Evolutionary conservation across 2,888 invertebrate species (phyloP).

Genomic region (Schizaphis graminum): DNA sequence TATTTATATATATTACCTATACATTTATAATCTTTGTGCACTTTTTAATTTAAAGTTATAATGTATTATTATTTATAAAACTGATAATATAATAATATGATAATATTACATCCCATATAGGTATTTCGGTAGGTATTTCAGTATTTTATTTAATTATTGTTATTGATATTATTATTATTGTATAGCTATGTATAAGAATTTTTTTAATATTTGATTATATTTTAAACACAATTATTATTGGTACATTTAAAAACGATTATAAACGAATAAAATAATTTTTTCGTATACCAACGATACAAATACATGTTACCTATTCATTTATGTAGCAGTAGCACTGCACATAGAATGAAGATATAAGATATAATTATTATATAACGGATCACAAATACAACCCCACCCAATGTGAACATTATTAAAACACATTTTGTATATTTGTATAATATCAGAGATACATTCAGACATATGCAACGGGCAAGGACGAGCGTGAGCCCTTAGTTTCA

Average conservation of each 20-base stretch:
- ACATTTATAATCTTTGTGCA: neutral
- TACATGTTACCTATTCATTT: neutral
- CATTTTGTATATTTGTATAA: constrained; percentile 37
- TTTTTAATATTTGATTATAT: neutral
- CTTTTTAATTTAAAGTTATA: neutral
- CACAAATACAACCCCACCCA: neutral
- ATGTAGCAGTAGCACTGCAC: too few species aligned
- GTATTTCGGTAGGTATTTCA: neutral
- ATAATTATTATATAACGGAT: constrained; percentile 13
- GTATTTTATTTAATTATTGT: neutral
- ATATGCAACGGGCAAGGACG: constrained; percentile 39
- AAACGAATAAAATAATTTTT: neutral
- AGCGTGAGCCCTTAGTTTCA: constrained; percentile 61
- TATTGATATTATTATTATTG: neutral
- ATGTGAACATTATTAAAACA: constrained; percentile 42
- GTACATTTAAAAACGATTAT: neutral
- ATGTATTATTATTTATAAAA: neutral
- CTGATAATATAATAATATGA: neutral
- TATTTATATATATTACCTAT: neutral
- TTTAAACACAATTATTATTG: neutral
- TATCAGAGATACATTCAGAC: constrained; percentile 46
- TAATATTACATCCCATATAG: neutral
- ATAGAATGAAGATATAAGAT: neutral
- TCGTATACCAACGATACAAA: neutral
- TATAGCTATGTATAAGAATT: neutral